Evolutionary conservation across 2,797 vertebrate genomes (phyloP).

Genomic region (Molossus alvarezi): DNA sequence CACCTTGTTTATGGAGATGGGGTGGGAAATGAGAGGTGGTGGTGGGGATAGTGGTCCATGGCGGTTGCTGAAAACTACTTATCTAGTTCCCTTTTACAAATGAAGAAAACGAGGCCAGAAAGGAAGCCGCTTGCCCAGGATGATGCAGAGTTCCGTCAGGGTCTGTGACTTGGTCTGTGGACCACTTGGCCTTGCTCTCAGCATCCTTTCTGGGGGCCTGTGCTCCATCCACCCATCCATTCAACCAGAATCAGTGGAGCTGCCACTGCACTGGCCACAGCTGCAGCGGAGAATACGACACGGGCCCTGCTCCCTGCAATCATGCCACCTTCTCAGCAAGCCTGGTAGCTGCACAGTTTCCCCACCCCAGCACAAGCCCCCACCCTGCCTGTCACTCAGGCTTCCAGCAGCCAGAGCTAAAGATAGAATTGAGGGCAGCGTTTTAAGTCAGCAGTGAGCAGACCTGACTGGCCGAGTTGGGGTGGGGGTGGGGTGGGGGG

Average conservation of each 20-base stretch:
- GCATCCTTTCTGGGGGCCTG: background rate
- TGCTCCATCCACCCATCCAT: background rate
- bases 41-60: background rate
- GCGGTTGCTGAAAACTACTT: background rate
- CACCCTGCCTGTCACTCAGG: constrained; percentile 80
- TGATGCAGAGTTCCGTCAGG: background rate
- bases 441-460: constrained; percentile 68
- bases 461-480: constrained; percentile 68
- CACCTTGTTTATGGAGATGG: background rate
- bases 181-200: background rate
- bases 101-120: constrained; percentile 49
- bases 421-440: constrained; percentile 82
- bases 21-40: no score
- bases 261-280: background rate
- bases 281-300: background rate
- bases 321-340: constrained; percentile 55
- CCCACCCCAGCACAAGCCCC: constrained; percentile 75
- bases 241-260: background rate
- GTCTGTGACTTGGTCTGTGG: background rate
- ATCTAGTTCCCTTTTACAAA: background rate
- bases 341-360: constrained; percentile 55
- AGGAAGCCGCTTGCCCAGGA: background rate
- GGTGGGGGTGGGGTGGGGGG: background rate
- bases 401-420: constrained; percentile 78
- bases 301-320: background rate